These are phyloP conservation scores for Lepus oiostolus DNA, from an alignment of 2,797 vertebrate species.

Conservation along the genomic window DNA sequence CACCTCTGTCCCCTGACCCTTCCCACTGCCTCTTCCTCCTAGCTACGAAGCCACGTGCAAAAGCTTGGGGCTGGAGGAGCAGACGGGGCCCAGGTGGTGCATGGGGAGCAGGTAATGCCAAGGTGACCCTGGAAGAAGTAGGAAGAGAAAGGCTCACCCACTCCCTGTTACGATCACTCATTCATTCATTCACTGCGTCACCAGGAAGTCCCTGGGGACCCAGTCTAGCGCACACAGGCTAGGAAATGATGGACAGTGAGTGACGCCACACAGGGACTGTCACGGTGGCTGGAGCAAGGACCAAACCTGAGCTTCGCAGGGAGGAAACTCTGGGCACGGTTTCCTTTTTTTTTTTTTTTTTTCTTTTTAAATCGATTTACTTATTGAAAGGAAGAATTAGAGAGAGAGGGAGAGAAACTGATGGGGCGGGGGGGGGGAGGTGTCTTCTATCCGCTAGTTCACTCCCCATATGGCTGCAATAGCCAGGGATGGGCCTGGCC, in stretches of 20 bases:
- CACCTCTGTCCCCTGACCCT: background rate
- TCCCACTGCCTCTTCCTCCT: background rate
- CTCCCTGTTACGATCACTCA: background rate
- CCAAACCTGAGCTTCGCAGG: background rate
- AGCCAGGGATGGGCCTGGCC: no score
- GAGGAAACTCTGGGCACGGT: background rate
- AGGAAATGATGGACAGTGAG: background rate
- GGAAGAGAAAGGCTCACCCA: background rate
- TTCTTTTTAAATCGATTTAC: no score
- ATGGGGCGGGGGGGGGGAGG: no score
- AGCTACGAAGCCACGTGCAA: background rate
- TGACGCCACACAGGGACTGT: accelerated
- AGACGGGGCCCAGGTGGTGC: accelerated
- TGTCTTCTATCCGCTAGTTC: no score
- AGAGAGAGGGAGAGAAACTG: no score
- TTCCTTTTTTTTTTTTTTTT: background rate
- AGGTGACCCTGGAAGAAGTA: background rate
- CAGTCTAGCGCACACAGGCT: background rate
- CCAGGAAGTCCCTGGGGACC: background rate
- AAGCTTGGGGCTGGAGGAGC: background rate
- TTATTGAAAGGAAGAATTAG: no score
- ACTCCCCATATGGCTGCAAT: no score
- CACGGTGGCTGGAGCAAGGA: accelerated
- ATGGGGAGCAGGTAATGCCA: background rate
- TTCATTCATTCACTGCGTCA: background rate